These are phyloP conservation scores for Hydrochoerus hydrochaeris DNA, from an alignment of 2,113 vertebrate genomes.

Conservation along the genomic window DNA sequence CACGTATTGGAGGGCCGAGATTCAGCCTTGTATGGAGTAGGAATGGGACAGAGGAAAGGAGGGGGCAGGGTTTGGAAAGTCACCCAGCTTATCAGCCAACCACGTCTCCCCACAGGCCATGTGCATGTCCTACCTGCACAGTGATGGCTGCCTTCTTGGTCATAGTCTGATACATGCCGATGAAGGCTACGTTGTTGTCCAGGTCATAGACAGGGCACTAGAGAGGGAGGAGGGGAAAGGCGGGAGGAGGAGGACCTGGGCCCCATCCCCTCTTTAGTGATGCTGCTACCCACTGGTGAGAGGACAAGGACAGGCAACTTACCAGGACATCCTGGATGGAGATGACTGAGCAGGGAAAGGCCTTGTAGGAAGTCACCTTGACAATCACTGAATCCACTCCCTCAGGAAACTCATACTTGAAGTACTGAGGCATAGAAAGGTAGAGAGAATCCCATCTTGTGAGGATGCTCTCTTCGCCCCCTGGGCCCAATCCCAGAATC, in stretches of 20 bases:
- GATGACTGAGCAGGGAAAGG: slow-evolving; percentile 97
- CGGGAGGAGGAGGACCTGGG: neutral
- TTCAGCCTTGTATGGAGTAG: neutral
- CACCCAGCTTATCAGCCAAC: neutral
- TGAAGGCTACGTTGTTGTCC: slow-evolving; percentile 99
- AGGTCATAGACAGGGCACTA: slow-evolving; percentile 98
- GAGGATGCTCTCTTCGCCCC: neutral
- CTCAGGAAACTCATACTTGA: slow-evolving; percentile 95
- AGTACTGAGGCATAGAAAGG: slow-evolving; percentile 88
- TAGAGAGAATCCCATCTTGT: neutral
- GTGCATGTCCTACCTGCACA: slow-evolving; percentile 91
- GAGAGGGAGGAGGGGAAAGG: rapidly evolving
- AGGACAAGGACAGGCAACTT: slow-evolving; percentile 36
- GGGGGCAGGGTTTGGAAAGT: neutral
- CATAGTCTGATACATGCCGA: slow-evolving; percentile 99
- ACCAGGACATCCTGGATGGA: slow-evolving; percentile 99
- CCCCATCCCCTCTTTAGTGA: rapidly evolving
- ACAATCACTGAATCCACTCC: slow-evolving; percentile 95
- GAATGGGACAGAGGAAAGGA: neutral
- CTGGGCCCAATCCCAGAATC: neutral
- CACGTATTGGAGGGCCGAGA: neutral
- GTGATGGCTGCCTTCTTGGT: slow-evolving; percentile 98
- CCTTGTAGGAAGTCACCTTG: slow-evolving; percentile 94
- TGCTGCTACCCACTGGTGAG: neutral
- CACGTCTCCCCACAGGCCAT: rapidly evolving